A percentile compares a stretch with the other conserved stretches of the same genome.
Evolutionary conservation across 1,140 invertebrate genomes (phyloP).

Genomic region (Holcopasites calliopsidis): DNA sequence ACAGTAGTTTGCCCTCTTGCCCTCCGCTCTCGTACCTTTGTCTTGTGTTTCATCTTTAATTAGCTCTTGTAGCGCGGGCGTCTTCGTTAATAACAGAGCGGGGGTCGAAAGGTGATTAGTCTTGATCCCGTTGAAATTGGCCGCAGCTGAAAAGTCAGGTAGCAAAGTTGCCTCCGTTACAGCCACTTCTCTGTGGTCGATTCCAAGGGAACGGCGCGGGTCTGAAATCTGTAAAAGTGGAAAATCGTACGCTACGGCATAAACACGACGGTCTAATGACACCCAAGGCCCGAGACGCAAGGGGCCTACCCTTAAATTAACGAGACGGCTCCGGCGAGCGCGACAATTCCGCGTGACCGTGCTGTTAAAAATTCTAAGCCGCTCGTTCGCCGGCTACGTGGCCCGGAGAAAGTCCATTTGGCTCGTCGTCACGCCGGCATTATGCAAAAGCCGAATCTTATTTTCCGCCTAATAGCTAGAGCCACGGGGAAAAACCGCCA

Average conservation of each 20-base stretch:
- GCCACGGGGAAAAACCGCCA: slow-evolving; percentile 41
- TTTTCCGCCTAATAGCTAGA: slow-evolving; percentile 55
- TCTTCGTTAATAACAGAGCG: not conserved
- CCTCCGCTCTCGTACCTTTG: not conserved
- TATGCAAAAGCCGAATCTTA: slow-evolving; percentile 59
- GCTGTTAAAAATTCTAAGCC: slow-evolving; percentile 25
- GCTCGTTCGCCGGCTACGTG: slow-evolving; percentile 9
- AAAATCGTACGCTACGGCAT: too few relatives aligned
- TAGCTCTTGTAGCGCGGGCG: not conserved
- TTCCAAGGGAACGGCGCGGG: not conserved
- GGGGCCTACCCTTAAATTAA: not conserved
- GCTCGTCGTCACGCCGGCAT: slow-evolving; percentile 32
- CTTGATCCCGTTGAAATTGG: not conserved
- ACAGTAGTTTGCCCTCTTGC: not conserved
- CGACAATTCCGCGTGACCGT: not conserved
- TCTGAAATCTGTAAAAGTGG: not conserved
- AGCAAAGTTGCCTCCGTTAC: not conserved
- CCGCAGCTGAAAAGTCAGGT: not conserved
- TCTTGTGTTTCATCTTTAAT: slow-evolving; percentile 9
- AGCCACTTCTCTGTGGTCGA: not conserved
- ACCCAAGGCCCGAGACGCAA: too few relatives aligned
- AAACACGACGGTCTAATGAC: too few relatives aligned
- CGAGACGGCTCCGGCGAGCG: not conserved
- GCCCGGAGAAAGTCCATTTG: slow-evolving; percentile 46
- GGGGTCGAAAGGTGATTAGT: not conserved